Base-by-base conservation (phyloP, 2,888 invertebrate species). In the Dolichopus griseipennis region DNA sequence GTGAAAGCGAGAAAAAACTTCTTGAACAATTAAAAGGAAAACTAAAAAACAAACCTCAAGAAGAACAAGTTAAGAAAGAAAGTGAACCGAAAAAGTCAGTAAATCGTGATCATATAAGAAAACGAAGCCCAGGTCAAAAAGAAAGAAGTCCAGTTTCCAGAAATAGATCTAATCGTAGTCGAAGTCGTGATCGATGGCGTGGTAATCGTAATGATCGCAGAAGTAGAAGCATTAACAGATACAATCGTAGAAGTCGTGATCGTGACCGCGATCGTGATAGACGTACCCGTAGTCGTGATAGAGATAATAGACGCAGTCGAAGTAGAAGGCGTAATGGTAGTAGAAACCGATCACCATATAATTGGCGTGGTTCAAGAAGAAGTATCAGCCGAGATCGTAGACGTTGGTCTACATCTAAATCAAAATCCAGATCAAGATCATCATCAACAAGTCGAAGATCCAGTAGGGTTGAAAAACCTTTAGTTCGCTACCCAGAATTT, bases 1-100 rank as follows among this genome's bases (percentile, higher is more conserved):
- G 83, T 68, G 85, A 85, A 5, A 84, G 81, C 66, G 87, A 87
- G 72, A 82, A 85, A 70, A 85, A 85, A 72, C 77, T 87, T 10
- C 75, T 87, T 8, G 85, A 87, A 71, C 83, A 83, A 66, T 73
- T 82, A 2, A 78, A 79, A 73, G 79, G 78, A 27, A 78, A 77
- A 73, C 74, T 78, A 34, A 79, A 78, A 74, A 78, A 75, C 72
- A 81, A 78, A 72, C 71, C 75, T 61, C 68, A 72, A 68, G 70
- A 70, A 15, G 66, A 67, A n/a, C 9, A 61, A 5, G 52, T 34
- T 12, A 80, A 79, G 71, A 62, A 15, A 18, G 63, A 65, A 61
- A 75, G 75, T 65, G 74, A 75, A 33, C 71, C 73, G 20, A 83
- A 83, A 69, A 37, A 37, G 9, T 12, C n/a, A 7, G 9, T 7